Percentiles rank a stretch among this genome's conserved stretches.
These are phyloP conservation scores for Seira musarum DNA, from an alignment of 2,888 invertebrate genomes.

Conservation along the genomic window DNA sequence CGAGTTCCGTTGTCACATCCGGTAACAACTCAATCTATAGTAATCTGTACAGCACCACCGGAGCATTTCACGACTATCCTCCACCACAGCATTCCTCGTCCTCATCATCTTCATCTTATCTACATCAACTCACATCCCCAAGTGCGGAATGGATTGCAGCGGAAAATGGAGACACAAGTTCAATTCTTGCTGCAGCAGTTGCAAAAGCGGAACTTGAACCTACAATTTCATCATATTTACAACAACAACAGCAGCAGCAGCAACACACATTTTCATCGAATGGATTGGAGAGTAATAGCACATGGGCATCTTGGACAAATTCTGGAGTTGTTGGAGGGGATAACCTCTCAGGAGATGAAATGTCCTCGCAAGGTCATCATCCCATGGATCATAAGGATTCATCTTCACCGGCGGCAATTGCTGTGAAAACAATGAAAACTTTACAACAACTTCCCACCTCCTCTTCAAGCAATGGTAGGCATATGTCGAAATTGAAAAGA, in stretches of 20 bases:
- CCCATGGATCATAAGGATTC: constrained; percentile 34
- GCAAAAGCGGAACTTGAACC: constrained; percentile 66
- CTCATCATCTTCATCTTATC: constrained; percentile 11
- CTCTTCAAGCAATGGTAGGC: constrained; percentile 65
- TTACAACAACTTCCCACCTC: constrained; percentile 63
- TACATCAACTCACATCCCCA: constrained; percentile 34
- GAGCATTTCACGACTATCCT: constrained; percentile 35
- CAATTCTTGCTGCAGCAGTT: constrained; percentile 63
- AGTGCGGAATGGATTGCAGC: constrained; percentile 53
- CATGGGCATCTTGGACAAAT: constrained; percentile 42
- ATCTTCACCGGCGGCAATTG: constrained; percentile 20
- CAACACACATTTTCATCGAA: constrained; percentile 14
- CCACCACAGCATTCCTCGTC: constrained; percentile 17
- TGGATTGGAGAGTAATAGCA: constrained; percentile 27
- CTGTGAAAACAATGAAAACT: neutral
- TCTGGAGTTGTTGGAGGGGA: constrained; percentile 36
- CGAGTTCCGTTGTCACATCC: constrained; percentile 24
- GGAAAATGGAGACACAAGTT: constrained; percentile 53
- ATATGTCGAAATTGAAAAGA: too few species aligned
- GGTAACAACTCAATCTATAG: constrained; percentile 26
- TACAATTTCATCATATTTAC: constrained; percentile 46
- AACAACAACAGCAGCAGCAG: constrained; percentile 20
- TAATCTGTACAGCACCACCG: constrained; percentile 1
- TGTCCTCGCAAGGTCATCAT: constrained; percentile 48
- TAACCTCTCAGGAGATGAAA: constrained; percentile 40